Conservation (phyloP, 2,113 vertebrate genomes). For the Zosterops hypoxanthus region DNA sequence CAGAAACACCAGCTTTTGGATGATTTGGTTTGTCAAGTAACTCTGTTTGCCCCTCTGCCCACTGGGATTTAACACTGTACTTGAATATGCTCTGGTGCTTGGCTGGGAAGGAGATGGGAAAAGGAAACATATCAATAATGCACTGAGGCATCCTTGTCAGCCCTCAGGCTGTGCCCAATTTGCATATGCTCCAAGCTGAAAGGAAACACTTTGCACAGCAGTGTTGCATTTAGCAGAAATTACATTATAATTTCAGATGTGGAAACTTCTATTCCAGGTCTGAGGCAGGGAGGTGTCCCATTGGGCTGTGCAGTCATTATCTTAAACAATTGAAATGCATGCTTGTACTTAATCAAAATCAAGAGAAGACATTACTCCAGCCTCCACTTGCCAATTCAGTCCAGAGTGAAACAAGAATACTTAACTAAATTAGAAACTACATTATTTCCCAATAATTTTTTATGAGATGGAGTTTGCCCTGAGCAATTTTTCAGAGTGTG, state of each 20-base stretch:
- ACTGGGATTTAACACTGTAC: neutral
- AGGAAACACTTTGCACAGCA: slow-evolving; percentile 32
- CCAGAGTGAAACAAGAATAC: neutral
- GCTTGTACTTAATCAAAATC: slow-evolving; percentile 37
- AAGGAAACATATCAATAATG: neutral
- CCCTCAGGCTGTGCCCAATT: neutral
- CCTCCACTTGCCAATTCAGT: neutral
- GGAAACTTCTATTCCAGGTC: slow-evolving; percentile 8
- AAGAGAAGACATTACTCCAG: neutral
- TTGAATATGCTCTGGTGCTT: accelerated
- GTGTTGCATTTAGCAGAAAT: slow-evolving; percentile 49
- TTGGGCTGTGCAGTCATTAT: neutral
- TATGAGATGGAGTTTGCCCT: neutral
- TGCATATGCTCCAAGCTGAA: slow-evolving; percentile 36
- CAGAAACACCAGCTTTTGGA: neutral
- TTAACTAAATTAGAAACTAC: neutral
- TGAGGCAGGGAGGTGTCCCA: slow-evolving; percentile 6
- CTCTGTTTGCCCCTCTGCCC: neutral
- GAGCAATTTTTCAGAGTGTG: neutral
- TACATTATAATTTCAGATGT: slow-evolving; percentile 69
- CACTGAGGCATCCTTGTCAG: neutral
- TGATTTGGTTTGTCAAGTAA: neutral
- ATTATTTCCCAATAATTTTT: neutral
- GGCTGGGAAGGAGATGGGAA: neutral
- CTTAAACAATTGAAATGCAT: slow-evolving; percentile 37